A percentile compares a stretch with the other conserved stretches of the same genome.
Evolutionary conservation across 23 tunicate genomes (phyloP).

Genomic region (Trididemnum clinides): DNA sequence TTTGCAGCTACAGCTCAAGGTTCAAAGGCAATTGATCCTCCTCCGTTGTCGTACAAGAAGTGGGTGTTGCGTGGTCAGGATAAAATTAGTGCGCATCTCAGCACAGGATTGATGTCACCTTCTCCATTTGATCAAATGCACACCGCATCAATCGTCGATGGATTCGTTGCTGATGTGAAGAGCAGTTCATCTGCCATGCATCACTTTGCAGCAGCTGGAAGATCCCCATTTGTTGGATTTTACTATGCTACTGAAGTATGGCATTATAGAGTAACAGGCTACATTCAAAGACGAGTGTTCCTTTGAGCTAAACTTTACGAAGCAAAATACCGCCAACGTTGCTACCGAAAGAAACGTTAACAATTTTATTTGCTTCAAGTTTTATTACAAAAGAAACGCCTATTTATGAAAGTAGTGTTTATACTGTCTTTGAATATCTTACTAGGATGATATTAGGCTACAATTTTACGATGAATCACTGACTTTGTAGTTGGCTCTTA

Average conservation of each 20-base stretch:
- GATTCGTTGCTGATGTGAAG: conserved; percentile 47
- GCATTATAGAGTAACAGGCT: no score
- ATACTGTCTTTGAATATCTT: no score
- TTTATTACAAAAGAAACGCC: no score
- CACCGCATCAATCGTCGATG: conserved; percentile 49
- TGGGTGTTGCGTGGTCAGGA: conserved; percentile 70
- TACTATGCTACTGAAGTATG: conserved; percentile 74
- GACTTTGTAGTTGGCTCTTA: no score
- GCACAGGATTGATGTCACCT: conserved; percentile 37
- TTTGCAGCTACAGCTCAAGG: conserved; percentile 77
- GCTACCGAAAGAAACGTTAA: no score
- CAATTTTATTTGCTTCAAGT: no score
- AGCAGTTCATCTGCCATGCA: conserved; percentile 41
- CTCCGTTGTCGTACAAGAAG: conserved; percentile 81
- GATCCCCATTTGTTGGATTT: conserved; percentile 70
- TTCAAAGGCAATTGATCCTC: conserved; percentile 48
- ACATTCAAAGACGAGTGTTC: no score
- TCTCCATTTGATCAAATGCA: conserved; percentile 77
- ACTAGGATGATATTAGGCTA: no score
- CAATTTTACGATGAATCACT: no score
- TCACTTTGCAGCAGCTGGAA: conserved; percentile 56
- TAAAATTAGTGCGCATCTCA: conserved; percentile 29
- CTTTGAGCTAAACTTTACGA: no score
- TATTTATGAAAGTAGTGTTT: no score
- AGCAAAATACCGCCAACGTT: no score